These are phyloP conservation scores for Mionectes olivaceus DNA, from an alignment of 2,797 vertebrate genomes.

Conservation along the genomic window DNA sequence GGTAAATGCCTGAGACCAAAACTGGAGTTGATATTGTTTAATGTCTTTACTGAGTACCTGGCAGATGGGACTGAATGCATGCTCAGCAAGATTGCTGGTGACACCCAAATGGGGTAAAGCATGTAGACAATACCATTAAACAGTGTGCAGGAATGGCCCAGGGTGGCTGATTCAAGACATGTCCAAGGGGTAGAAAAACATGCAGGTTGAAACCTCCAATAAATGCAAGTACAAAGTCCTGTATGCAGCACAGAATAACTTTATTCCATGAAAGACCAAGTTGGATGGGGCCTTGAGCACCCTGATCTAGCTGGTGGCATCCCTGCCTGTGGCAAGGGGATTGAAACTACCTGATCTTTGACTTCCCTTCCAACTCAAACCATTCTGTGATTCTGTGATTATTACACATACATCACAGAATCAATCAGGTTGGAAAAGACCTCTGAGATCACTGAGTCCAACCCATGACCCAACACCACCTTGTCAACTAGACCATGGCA, in stretches of 20 bases:
- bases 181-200: not conserved
- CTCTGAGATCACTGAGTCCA: no score
- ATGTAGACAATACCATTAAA: not conserved
- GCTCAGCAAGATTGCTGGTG: not conserved
- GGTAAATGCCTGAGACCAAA: not conserved
- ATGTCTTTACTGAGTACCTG: not conserved
- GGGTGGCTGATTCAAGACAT: not conserved
- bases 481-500: no score
- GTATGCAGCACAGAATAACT: not conserved
- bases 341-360: not conserved
- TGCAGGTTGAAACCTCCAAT: not conserved
- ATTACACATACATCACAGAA: not conserved
- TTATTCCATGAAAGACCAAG: not conserved
- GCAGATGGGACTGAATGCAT: rapidly evolving
- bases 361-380: not conserved
- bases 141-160: not conserved
- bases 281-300: not conserved
- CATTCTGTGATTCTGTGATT: not conserved
- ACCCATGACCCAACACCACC: no score
- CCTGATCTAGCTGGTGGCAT: not conserved
- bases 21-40: not conserved
- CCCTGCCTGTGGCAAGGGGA: not conserved
- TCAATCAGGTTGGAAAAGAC: no score
- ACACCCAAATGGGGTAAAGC: not conserved
- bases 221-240: not conserved